Base-by-base conservation (phyloP, 2,797 vertebrate species). In the Vultur gryphus region DNA sequence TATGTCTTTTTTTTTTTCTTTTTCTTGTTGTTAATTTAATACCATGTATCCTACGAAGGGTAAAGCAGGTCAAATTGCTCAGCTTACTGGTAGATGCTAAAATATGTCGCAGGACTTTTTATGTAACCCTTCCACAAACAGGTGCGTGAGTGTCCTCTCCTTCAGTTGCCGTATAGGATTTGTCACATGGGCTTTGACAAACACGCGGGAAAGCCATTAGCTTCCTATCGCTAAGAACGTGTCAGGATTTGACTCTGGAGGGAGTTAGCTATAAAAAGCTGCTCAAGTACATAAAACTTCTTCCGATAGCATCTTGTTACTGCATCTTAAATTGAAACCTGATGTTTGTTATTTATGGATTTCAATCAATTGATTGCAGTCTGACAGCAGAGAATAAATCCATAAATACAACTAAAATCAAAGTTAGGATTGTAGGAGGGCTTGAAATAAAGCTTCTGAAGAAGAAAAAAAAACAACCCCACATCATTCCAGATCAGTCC, bases 1-100 rank as follows among this genome's bases (percentile, higher is more conserved):
- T 96, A 89, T 92, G 98, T 90, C 97, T 98, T 95, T 97, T 96
- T 97, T 88, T 98, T 96, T 87, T 11, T 39, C 72, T 44, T 17
- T 48, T 64, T 41, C 43, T 59, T 44, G 1, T 44, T 33, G 12
- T 86, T 90, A 84, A 77, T 79, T 88, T 81, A 70, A 16, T 64
- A 23, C 52, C 52, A 13, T 15, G 12, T 20, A 14, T 70, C 49
- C 48, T 61, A 7, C 6, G 0, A 58, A 73, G 73, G 46, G 39
- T 84, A 73, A 88, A 86, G 70, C 61, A 76, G 73, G 44, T 94
- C 66, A 57, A 75, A 62, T 49, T 76, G 85, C 73, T 93, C 70
- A 61, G 37, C 61, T 94, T 90, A 90, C 85, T 35, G 28, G 48
- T 75, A 79, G 65, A 76, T 86, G 77, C 44, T 87, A 52, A 93